Conservation (phyloP, 2,113 vertebrate genomes). For the Syngnathus scovelli region DNA sequence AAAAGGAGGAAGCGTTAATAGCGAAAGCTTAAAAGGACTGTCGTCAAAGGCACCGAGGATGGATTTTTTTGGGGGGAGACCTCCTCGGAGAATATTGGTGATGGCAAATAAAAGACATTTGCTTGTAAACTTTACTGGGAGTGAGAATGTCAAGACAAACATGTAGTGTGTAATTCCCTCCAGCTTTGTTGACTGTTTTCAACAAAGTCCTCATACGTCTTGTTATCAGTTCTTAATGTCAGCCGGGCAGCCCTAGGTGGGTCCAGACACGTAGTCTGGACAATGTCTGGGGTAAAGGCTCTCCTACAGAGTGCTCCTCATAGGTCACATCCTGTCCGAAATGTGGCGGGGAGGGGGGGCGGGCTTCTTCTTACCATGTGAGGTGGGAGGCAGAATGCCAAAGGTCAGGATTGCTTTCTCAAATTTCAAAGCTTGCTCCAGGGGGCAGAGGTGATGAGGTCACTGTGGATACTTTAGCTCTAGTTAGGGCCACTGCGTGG, state of each 20-base stretch:
- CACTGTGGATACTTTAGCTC: conserved; percentile 48
- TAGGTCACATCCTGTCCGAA: conserved; percentile 69
- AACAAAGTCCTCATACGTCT: conserved; percentile 33
- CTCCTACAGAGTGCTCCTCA: conserved; percentile 56
- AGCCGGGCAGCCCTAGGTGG: conserved; percentile 24
- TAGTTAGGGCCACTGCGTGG: conserved; percentile 52
- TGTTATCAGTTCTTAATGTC: conserved; percentile 30
- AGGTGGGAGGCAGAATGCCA: conserved; percentile 58
- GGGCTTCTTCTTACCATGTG: conserved; percentile 47
- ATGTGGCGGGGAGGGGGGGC: conserved; percentile 25
- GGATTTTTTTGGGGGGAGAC: conserved; percentile 30
- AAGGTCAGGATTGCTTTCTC: conserved; percentile 64
- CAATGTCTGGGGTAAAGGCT: conserved; percentile 67
- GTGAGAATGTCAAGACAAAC: conserved; percentile 41
- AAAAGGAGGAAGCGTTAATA: conserved; percentile 47
- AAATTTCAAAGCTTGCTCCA: conserved; percentile 68
- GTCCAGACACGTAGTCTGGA: conserved; percentile 69
- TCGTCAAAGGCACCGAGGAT: conserved; percentile 50
- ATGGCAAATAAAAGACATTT: conserved; percentile 48
- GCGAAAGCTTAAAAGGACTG: conserved; percentile 13
- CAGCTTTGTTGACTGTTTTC: neutral
- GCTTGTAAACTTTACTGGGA: conserved; percentile 55
- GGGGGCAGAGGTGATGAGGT: conserved; percentile 50
- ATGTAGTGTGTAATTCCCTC: too few species aligned
- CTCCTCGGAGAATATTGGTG: conserved; percentile 48